Evolutionary conservation across 2,113 vertebrate species (phyloP), one percentile per base, ranked within the genome.

Genomic region (Rhodinocichla rosea): DNA sequence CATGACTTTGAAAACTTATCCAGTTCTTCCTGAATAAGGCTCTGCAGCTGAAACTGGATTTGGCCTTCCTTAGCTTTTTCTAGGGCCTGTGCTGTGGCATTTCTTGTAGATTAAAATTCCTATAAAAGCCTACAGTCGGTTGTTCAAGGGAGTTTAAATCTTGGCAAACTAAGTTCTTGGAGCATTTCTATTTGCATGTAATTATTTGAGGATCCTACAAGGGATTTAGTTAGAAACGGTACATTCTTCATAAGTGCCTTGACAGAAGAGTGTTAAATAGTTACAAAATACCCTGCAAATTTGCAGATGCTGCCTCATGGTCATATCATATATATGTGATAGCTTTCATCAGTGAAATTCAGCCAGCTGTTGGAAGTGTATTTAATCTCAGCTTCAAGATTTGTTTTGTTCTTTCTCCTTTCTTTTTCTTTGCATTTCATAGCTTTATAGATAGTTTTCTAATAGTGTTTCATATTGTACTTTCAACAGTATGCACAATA

Each of bases 61-160:
- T 76, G 8, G 1, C 20, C 6, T 42, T 63, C 23, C 9, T 81
- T n/a, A 62, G 6, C 9, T 78, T 86, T 86, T 95, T 37, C 45
- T 81, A n/a, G 15, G 1, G 5, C 33, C 32, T 92, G 1, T 70
- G 9, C 42, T 77, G 13, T 77, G 37, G 5, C 59, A 56, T 39
- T 83, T 70, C n/a, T 71, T 37, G 15, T 59, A 3, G 35, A 70
- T 53, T 40, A 49, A 69, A 91, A 84, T 81, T 81, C 37, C 69
- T 28, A 55, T n/a, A n/a, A n/a, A n/a, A 81, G 59, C 4, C 1
- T 53, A 18, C 5, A 39, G 17, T 76, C 73, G 6, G 13, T 44
- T 60, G 13, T 87, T 74, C 77, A 94, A 30, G 33, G 39, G 27
- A 84, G 39, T 84, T 83, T 83, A 89, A 83, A 70, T 39, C 19